phyloP scores from a whole-genome alignment of 2,113 vertebrate genomes.

The Macaca fascicularis region DNA sequence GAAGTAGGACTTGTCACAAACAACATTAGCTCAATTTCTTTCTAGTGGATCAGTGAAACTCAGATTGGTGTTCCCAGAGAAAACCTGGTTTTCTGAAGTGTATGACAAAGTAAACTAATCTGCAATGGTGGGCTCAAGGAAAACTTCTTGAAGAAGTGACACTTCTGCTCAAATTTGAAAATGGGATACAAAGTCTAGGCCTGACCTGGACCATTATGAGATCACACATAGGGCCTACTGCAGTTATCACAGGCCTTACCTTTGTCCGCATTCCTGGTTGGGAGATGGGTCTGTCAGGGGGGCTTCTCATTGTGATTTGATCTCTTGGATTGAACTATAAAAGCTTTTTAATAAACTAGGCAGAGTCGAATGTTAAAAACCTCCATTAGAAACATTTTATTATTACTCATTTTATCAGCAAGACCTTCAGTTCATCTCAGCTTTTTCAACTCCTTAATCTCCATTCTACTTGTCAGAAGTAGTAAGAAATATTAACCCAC shows the following conservation, averaged over 20 bases:
- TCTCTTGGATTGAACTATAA: background rate
- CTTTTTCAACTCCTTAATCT: conserved; percentile 45
- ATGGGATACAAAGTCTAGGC: background rate
- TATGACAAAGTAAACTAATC: background rate
- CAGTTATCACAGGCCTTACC: accelerated
- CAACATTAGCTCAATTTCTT: background rate
- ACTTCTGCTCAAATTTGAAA: background rate
- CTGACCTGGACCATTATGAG: background rate
- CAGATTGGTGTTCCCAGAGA: background rate
- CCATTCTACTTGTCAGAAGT: conserved; percentile 48
- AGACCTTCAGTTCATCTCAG: conserved; percentile 32
- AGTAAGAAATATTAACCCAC: conserved; percentile 45
- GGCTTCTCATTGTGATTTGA: background rate
- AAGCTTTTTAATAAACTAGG: conserved; percentile 1
- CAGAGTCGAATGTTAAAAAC: conserved; percentile 8
- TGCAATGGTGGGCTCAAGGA: background rate
- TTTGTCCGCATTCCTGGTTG: background rate
- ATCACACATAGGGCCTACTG: too few relatives aligned
- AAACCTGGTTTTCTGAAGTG: background rate
- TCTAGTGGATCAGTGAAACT: background rate
- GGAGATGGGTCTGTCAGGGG: background rate
- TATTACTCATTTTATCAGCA: conserved; percentile 50
- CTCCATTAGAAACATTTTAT: background rate
- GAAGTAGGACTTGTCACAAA: background rate
- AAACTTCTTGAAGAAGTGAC: background rate